Evolutionary conservation across 2,113 vertebrate genomes (phyloP).

Genomic region (Zosterops hypoxanthus): DNA sequence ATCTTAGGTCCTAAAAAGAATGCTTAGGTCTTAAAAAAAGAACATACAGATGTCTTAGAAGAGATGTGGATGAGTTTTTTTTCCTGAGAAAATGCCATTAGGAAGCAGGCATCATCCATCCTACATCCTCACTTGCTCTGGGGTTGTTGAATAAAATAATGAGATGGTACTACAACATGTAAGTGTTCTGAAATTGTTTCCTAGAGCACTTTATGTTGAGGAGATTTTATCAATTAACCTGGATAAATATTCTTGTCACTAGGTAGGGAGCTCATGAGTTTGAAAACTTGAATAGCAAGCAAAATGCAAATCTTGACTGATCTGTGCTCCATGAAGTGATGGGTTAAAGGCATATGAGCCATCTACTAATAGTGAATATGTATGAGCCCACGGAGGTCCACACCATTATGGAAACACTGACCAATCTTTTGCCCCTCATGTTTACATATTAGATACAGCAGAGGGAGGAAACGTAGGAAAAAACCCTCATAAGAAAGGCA

Average conservation of each 20-base stretch:
- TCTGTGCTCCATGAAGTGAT: background rate
- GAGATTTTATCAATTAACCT: slow-evolving; percentile 55
- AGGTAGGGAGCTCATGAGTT: background rate
- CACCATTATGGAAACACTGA: background rate
- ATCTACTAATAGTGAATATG: background rate
- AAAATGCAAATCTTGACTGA: slow-evolving; percentile 53
- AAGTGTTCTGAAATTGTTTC: slow-evolving; percentile 44
- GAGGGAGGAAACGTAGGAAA: background rate
- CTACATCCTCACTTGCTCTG: background rate
- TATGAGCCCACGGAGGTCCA: background rate
- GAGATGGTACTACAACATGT: slow-evolving; percentile 25
- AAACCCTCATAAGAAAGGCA: background rate
- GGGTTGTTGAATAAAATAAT: slow-evolving; percentile 39
- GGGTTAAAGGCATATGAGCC: background rate
- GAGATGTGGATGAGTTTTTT: background rate
- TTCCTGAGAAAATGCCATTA: background rate
- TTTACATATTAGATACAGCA: background rate
- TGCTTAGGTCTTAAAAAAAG: background rate
- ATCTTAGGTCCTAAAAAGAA: background rate
- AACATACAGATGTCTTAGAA: background rate
- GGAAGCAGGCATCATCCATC: background rate
- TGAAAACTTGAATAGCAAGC: slow-evolving; percentile 30
- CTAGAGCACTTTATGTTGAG: slow-evolving; percentile 17
- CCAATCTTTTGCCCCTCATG: background rate
- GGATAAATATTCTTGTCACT: slow-evolving; percentile 37